Conservation (phyloP, 2,888 invertebrate species). For the Isoperla grammatica region DNA sequence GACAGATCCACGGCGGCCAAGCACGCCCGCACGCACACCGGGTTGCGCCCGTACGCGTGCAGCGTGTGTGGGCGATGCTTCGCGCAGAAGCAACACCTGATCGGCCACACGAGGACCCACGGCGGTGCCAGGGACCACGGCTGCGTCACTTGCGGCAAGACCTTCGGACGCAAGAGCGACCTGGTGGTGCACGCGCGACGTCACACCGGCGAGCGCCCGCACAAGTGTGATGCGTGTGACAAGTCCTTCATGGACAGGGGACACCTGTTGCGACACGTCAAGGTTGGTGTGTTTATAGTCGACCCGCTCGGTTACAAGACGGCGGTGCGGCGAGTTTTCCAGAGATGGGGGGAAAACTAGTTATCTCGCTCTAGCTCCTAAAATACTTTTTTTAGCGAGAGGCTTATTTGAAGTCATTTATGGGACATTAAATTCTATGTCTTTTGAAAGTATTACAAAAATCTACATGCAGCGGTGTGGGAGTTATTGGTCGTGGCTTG, state of each 20-base stretch:
- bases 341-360: no score
- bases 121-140: conserved; percentile 22
- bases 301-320: no score
- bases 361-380: no score
- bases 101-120: conserved; percentile 47
- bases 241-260: conserved; percentile 22
- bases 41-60: conserved; percentile 37
- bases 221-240: conserved; percentile 20
- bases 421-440: no score
- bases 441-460: no score
- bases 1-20: conserved; percentile 48
- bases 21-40: conserved; percentile 42
- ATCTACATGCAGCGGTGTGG: no score
- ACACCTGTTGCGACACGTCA: conserved; percentile 22
- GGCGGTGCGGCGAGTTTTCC: no score
- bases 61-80: conserved; percentile 44
- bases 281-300: no score
- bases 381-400: no score
- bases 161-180: conserved; percentile 21
- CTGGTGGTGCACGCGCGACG: conserved; percentile 20
- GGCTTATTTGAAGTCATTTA: no score
- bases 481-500: no score
- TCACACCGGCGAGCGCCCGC: conserved; percentile 22
- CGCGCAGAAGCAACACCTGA: conserved; percentile 46
- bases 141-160: conserved; percentile 21